Percentiles rank a stretch among this genome's conserved stretches.
phyloP scores from a whole-genome alignment of 2,888 invertebrate genomes.

The Cephus sareptanus region DNA sequence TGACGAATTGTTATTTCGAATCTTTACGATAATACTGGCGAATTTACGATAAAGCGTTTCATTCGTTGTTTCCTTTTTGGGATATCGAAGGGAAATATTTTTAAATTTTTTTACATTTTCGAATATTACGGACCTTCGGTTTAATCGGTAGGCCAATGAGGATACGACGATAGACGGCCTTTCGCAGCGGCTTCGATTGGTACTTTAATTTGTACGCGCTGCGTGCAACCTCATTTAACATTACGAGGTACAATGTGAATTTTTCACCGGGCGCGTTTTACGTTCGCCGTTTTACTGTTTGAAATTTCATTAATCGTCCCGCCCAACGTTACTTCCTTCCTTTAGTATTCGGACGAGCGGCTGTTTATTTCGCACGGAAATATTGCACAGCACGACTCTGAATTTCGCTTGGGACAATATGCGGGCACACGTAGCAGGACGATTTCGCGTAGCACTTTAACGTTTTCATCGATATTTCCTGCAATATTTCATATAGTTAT shows the following conservation, averaged over 20 bases:
- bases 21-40: background rate
- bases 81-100: too few species aligned
- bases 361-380: background rate
- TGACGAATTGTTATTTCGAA: background rate
- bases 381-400: background rate
- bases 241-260: background rate
- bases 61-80: too few species aligned
- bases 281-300: background rate
- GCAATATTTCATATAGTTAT: background rate
- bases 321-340: background rate
- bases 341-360: background rate
- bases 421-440: background rate
- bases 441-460: background rate
- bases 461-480: background rate
- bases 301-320: background rate
- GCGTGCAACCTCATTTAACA: background rate
- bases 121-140: background rate
- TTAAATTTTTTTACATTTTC: background rate
- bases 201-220: background rate
- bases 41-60: background rate
- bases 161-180: too few species aligned
- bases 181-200: background rate
- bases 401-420: background rate
- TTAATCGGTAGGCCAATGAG: fast-evolving
- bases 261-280: background rate